Evolutionary conservation across 2,888 invertebrate genomes (phyloP).

Genomic region (Apamea sordens): DNA sequence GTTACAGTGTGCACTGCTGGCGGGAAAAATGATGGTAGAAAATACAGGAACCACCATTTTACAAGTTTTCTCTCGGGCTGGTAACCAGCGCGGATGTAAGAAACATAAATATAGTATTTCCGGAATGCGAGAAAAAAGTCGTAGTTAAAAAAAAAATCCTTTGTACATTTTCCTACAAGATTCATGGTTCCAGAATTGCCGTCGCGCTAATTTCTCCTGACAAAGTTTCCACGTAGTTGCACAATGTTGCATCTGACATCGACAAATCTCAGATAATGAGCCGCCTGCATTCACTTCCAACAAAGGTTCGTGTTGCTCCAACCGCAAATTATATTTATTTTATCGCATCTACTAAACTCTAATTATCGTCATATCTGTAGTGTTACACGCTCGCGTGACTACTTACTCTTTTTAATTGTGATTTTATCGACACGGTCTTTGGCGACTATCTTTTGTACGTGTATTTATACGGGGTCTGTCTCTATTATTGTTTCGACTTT

Average conservation of each 20-base stretch:
- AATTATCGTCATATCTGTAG: constrained; percentile 58
- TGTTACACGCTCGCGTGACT: constrained; percentile 62
- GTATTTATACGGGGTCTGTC: constrained; percentile 3
- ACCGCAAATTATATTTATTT: constrained; percentile 48
- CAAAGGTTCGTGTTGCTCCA: constrained; percentile 20
- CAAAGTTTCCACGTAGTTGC: constrained; percentile 25
- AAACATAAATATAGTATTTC: constrained; percentile 25
- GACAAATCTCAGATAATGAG: constrained; percentile 25
- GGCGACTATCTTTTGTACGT: constrained; percentile 16
- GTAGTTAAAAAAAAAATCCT: background rate
- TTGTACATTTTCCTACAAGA: constrained; percentile 3
- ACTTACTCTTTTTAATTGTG: constrained; percentile 49
- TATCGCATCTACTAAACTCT: constrained; percentile 46
- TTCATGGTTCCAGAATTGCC: constrained; percentile 7
- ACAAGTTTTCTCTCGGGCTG: constrained; percentile 12
- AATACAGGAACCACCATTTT: constrained; percentile 9
- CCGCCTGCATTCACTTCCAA: constrained; percentile 24
- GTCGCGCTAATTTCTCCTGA: constrained; percentile 29
- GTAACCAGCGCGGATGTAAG: constrained; percentile 3
- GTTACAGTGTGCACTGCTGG: constrained; percentile 7
- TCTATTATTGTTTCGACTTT: constrained; percentile 7
- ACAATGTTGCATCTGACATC: constrained; percentile 36
- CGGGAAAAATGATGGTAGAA: background rate
- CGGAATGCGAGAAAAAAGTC: background rate
- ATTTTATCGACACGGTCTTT: constrained; percentile 43